A percentile compares a stretch with the other conserved stretches of the same genome.
Conservation (phyloP, 2,113 vertebrate genomes). For the Bucco capensis region DNA sequence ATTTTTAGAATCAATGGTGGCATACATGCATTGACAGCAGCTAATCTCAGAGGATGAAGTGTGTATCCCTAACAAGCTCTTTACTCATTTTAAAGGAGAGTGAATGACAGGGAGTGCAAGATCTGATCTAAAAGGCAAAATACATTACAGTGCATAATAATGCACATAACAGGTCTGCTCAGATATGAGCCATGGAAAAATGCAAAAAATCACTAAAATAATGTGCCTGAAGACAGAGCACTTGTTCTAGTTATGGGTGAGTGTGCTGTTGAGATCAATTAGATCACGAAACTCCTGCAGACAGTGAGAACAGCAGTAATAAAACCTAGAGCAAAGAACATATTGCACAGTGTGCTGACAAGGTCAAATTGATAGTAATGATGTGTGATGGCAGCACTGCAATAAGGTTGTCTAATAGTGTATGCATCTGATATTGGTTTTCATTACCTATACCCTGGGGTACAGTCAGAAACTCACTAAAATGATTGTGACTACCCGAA, state of each 20-base stretch:
- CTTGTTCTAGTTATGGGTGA: conserved; percentile 10
- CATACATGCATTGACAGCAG: conserved; percentile 9
- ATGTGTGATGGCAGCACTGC: conserved; percentile 38
- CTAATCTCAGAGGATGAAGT: conserved; percentile 26
- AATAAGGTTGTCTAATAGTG: conserved; percentile 48
- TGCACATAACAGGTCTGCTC: background rate
- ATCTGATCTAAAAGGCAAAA: conserved; percentile 45
- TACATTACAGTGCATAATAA: conserved; percentile 4
- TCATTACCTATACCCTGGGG: conserved; percentile 45
- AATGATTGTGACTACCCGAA: conserved; percentile 40
- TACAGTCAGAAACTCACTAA: conserved; percentile 30
- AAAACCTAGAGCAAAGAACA: conserved; percentile 54
- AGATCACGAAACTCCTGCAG: conserved; percentile 10
- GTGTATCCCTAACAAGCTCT: conserved; percentile 31
- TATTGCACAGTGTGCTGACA: conserved; percentile 38
- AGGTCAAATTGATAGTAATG: conserved; percentile 59
- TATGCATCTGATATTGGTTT: conserved; percentile 60
- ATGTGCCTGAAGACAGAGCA: conserved; percentile 14
- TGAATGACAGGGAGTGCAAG: conserved; percentile 17
- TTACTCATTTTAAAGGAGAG: conserved; percentile 6
- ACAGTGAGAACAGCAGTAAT: conserved; percentile 32
- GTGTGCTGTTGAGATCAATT: conserved; percentile 38
- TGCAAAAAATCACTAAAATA: conserved; percentile 16
- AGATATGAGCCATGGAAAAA: conserved; percentile 1
- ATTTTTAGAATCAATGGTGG: conserved; percentile 5